Evolutionary conservation across 2,797 vertebrate genomes (phyloP), one percentile per base, ranked within the genome.

Genomic region (Takifugu ocellatus): DNA sequence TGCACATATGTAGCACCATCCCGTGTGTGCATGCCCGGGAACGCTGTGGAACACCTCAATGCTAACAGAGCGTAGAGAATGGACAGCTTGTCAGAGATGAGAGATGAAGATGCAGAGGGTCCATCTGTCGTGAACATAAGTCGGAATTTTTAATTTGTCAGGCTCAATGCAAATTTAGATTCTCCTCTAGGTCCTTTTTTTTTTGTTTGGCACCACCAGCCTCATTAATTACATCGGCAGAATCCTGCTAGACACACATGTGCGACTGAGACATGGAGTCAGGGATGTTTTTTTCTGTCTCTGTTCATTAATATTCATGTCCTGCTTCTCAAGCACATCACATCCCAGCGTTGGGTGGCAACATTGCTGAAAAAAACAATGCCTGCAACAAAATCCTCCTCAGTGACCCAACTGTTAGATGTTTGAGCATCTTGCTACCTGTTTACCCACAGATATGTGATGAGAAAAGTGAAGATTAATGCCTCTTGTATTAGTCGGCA

Each of bases 381-480:
- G 31, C 31, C 7, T 33, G 31, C 31, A 3, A 33, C 1, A 33
- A 33, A 33, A 33, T 9, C 31, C 8, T 29, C 7, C 27, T 7
- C 27, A 7, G 27, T 7, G 36, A 39, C 36, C 36, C 36, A 39
- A 54, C 52, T 59, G 15, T 2, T 14, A 21, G 42, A 15, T 53
- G 16, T 57, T 60, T 26, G 53, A 47, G 44, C 16, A 2, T n/a
- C 5, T 21, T 21, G 44, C 9, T 21, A 39, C 36, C 36, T 39
- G 36, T 14, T 39, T 39, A 12, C 14, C 36, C 12, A 14, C 36
- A 39, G 36, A 52, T 52, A 56, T 17, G 53, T 46, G 25, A 61
- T 50, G 49, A 70, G 10, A 51, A 56, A 33, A 56, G 53, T 58
- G 67, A 77, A 90, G 89, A 91, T 89, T 87, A 85, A 92, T 89